A percentile compares a stretch with the other conserved stretches of the same genome.
Conservation (phyloP, 37 sponge, comb jelly and placozoan species). For the Chondrosia reniformis region DNA sequence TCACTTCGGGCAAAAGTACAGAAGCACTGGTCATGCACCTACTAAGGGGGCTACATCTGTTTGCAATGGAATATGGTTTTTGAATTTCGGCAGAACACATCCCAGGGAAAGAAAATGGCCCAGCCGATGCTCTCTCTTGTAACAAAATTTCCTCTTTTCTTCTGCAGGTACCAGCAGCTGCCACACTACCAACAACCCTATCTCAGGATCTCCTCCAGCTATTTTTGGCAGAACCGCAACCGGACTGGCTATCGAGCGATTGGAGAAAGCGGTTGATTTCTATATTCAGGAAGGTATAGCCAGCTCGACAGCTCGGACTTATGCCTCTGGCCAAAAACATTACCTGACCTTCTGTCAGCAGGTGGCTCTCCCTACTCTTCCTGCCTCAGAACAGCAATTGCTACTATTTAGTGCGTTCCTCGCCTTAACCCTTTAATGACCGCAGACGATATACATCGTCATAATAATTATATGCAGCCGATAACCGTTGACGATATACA, state of each 20-base stretch:
- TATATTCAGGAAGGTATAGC: constrained; percentile 16
- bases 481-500: too few relatives aligned
- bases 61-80: background rate
- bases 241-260: background rate
- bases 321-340: constrained; percentile 24
- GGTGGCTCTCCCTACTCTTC: constrained; percentile 33
- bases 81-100: background rate
- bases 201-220: background rate
- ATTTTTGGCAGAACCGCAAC: background rate
- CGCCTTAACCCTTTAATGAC: too few relatives aligned
- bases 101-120: background rate
- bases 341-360: constrained; percentile 39
- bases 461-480: too few relatives aligned
- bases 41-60: background rate
- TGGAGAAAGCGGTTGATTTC: constrained; percentile 23
- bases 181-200: background rate
- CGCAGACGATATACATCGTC: too few relatives aligned
- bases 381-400: constrained; percentile 30
- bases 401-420: constrained; percentile 34
- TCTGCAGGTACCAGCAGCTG: background rate
- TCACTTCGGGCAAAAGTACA: background rate
- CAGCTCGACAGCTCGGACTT: constrained; percentile 40
- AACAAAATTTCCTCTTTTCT: background rate
- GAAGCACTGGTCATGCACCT: constrained; percentile 15
- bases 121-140: constrained; percentile 1